Evolutionary conservation across 2,113 vertebrate genomes (phyloP).

Genomic region (Cyanistes caeruleus): DNA sequence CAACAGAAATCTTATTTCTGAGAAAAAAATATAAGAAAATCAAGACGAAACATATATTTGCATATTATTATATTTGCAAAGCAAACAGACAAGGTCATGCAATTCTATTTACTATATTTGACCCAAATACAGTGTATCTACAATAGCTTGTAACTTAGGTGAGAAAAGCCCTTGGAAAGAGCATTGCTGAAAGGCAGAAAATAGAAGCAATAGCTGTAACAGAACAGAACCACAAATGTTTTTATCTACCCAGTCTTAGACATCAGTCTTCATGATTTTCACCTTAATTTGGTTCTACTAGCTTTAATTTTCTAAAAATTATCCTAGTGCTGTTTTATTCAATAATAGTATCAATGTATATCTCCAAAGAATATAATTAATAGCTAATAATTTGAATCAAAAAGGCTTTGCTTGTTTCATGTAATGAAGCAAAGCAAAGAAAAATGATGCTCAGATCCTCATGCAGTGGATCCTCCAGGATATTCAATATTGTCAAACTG

Average conservation of each 20-base stretch:
- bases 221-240: neutral
- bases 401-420: neutral
- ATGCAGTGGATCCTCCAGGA: neutral
- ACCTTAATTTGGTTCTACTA: neutral
- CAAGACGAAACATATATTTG: neutral
- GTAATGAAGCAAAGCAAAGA: neutral
- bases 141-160: neutral
- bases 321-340: neutral
- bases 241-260: neutral
- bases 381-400: neutral
- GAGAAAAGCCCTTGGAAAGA: neutral
- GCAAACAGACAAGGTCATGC: neutral
- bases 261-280: neutral
- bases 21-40: neutral
- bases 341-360: neutral
- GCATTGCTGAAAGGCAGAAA: neutral
- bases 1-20: neutral
- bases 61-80: neutral
- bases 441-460: neutral
- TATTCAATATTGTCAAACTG: neutral
- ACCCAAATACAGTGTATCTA: neutral
- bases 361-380: neutral
- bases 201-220: neutral
- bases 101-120: neutral
- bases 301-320: neutral